Conservation (phyloP, 2,113 vertebrate species). For the Passer domesticus region DNA sequence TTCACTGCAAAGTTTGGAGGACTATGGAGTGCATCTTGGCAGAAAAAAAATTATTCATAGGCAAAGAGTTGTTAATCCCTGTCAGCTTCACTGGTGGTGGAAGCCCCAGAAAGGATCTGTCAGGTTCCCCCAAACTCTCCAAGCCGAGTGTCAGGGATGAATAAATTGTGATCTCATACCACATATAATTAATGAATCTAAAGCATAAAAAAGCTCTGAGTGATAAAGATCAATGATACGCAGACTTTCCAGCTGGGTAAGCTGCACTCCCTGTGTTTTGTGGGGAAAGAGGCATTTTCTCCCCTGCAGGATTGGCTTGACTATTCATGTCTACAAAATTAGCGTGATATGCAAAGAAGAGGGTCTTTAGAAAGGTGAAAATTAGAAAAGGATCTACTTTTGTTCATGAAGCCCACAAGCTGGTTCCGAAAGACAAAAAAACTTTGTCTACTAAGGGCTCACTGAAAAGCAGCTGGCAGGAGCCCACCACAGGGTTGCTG, state of each 20-base stretch:
- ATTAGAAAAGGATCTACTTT: neutral
- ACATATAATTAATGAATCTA: neutral
- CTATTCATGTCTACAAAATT: neutral
- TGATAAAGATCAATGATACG: neutral
- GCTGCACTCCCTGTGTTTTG: neutral
- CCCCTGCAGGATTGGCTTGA: neutral
- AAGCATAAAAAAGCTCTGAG: neutral
- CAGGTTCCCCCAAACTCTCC: neutral
- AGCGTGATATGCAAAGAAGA: neutral
- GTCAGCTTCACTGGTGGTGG: neutral
- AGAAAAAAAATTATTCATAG: neutral
- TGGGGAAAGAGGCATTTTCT: neutral
- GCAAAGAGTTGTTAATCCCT: neutral
- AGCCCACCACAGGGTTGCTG: neutral
- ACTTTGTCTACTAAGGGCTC: neutral
- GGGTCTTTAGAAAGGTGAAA: neutral
- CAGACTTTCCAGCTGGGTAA: neutral
- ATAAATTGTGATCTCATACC: neutral
- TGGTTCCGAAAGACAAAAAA: neutral
- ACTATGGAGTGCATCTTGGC: neutral
- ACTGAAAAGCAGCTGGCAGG: neutral
- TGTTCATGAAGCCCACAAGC: neutral
- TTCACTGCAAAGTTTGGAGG: neutral
- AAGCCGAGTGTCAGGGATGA: neutral
- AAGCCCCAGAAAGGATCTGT: neutral